Conservation (phyloP, 1,140 invertebrate genomes). For the Macrosteles quadrilineatus region DNA sequence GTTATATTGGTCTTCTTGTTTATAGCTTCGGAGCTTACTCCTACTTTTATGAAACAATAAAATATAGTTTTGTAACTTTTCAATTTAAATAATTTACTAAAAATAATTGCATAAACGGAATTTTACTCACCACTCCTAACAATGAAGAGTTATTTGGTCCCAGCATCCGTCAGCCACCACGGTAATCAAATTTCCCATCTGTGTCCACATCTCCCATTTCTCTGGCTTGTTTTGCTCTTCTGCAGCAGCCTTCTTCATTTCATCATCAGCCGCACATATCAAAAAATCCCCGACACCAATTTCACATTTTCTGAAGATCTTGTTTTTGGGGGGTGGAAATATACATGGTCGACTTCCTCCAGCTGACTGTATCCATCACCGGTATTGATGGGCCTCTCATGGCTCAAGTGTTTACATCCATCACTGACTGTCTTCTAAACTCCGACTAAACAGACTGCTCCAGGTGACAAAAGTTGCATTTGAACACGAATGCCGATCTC, state of each 20-base stretch:
- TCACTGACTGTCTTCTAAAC: conserved; percentile 1
- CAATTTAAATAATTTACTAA: no score
- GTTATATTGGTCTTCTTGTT: no score
- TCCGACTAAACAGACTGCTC: conserved; percentile 36
- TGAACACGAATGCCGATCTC: conserved; percentile 32
- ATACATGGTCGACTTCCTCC: conserved; percentile 44
- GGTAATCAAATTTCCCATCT: conserved; percentile 44
- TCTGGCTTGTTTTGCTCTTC: conserved; percentile 44
- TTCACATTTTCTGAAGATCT: conserved; percentile 38
- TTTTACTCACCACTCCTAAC: conserved; percentile 41
- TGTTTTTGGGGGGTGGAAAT: conserved; percentile 41
- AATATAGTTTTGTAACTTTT: no score
- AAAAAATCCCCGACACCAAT: conserved; percentile 33
- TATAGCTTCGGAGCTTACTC: no score
- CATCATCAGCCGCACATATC: conserved; percentile 35
- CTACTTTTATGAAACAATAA: no score
- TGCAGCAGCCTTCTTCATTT: conserved; percentile 46
- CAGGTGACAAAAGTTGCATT: conserved; percentile 39
- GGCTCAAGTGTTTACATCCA: conserved; percentile 40
- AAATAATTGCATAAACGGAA: conserved; percentile 36
- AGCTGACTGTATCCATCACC: conserved; percentile 44
- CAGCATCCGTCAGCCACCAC: conserved; percentile 47
- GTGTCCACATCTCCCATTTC: conserved; percentile 44
- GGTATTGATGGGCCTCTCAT: conserved; percentile 39
- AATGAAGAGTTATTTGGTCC: conserved; percentile 44